phyloP scores from a whole-genome alignment of 2,888 invertebrate genomes.

The Monoplex corrugatus region DNA sequence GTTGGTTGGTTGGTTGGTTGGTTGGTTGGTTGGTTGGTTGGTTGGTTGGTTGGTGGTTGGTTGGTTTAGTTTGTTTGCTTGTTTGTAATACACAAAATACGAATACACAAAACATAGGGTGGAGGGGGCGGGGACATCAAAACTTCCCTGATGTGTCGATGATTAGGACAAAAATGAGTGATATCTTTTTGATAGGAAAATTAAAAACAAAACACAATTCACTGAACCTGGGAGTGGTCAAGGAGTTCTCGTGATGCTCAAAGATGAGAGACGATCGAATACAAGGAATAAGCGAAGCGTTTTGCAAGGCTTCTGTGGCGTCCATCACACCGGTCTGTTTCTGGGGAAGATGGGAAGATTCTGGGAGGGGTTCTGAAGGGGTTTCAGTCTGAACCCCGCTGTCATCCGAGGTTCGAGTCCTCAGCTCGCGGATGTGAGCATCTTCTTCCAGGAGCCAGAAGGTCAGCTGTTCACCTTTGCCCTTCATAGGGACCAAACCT shows the following conservation, averaged over 20 bases:
- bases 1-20: too few species aligned
- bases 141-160: too few species aligned
- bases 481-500: slow-evolving; percentile 82
- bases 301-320: neutral
- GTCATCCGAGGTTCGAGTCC: slow-evolving; percentile 54
- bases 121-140: too few species aligned
- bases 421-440: slow-evolving; percentile 45
- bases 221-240: neutral
- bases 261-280: slow-evolving; percentile 46
- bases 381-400: slow-evolving; percentile 53
- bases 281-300: slow-evolving; percentile 45
- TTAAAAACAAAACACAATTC: neutral
- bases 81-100: too few species aligned
- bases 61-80: too few species aligned
- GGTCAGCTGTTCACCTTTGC: slow-evolving; percentile 73
- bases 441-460: slow-evolving; percentile 74
- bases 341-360: slow-evolving; percentile 12
- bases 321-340: neutral
- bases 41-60: too few species aligned
- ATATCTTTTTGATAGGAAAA: too few species aligned
- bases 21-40: too few species aligned
- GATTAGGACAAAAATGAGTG: too few species aligned
- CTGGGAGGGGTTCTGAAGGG: slow-evolving; percentile 44
- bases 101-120: too few species aligned
- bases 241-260: neutral